Evolutionary conservation across 1,140 invertebrate genomes (phyloP).

Genomic region (Anthonomus grandis): DNA sequence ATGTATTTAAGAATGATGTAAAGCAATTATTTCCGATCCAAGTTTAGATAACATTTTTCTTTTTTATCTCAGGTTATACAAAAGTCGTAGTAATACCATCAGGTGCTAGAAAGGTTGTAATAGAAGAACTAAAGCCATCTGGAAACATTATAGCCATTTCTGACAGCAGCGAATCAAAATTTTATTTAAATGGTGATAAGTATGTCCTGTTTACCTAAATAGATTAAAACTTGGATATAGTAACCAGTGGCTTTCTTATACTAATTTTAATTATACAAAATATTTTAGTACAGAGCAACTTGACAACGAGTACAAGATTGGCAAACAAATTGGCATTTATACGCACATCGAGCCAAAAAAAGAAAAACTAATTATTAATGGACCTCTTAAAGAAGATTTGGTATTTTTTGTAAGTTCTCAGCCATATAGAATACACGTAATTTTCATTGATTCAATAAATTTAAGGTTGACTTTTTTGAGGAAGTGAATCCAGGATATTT

Average conservation of each 20-base stretch:
- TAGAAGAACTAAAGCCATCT: constrained; percentile 44
- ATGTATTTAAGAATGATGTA: too few relatives aligned
- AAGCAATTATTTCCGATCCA: neutral
- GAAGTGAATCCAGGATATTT: constrained; percentile 47
- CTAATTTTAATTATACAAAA: too few relatives aligned
- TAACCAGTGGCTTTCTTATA: too few relatives aligned
- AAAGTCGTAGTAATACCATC: constrained; percentile 50
- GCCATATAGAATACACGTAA: neutral
- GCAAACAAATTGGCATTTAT: constrained; percentile 47
- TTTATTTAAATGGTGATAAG: constrained; percentile 51
- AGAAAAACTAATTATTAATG: constrained; percentile 52
- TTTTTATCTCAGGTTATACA: constrained; percentile 42
- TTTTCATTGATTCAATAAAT: neutral
- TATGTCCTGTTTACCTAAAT: constrained; percentile 46
- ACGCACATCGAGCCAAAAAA: constrained; percentile 46
- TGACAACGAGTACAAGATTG: constrained; percentile 49
- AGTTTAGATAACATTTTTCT: constrained; percentile 1
- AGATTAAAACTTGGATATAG: neutral
- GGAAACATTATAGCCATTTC: constrained; percentile 48
- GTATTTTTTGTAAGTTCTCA: constrained; percentile 42
- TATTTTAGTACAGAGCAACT: constrained; percentile 38
- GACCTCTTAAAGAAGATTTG: constrained; percentile 50
- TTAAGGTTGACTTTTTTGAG: constrained; percentile 48
- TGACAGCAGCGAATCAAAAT: constrained; percentile 40
- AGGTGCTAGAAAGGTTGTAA: constrained; percentile 47